Evolutionary conservation across 2,113 vertebrate species (phyloP), one percentile per base, ranked within the genome.

Genomic region (Rhea americana): DNA sequence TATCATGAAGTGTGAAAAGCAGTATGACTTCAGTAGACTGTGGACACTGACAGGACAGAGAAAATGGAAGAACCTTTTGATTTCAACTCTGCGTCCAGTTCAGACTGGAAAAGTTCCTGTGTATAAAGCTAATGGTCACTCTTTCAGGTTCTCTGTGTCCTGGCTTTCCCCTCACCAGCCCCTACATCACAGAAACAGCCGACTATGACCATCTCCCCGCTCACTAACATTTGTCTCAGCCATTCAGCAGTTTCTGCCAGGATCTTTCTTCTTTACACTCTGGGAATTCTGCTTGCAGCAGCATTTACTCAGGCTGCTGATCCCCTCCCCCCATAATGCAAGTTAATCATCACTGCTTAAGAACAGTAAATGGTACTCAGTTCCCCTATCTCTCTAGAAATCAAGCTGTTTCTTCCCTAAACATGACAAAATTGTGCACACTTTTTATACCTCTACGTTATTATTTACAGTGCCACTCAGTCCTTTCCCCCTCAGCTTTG

Each of bases 221-320:
- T 91, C 14, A 1, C 7, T 41, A 94, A 85, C 82, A 39, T 91
- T 93, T 79, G 63, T 53, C 86, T 95, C 84, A 94, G 66, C 91
- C 90, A 94, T 94, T 96, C 95, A 94, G 86, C 94, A 93, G 24
- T 89, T 95, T 91, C 80, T 96, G 88, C 39, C 94, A 93, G 85
- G 48, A 95, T 93, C 80, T 87, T 94, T 76, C 81, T 74, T 66
- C 59, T 93, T 86, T 93, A 90, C 58, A 84, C 47, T 62, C 81
- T 73, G 53, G 93, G 90, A 96, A 95, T 95, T 93, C 92, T 93
- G 90, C 96, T 94, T 95, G 91, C 58, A 93, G 83, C 90, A 96
- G 90, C 94, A 91, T 90, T 95, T 90, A 62, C 70, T 68, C n/a
- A 62, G 53, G 83, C 71, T 93, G 93, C 91, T 0, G 8, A 50